A percentile compares a stretch with the other conserved stretches of the same genome.
Evolutionary conservation across 2,797 vertebrate species (phyloP).

Genomic region (Thripadectes ignobilis): DNA sequence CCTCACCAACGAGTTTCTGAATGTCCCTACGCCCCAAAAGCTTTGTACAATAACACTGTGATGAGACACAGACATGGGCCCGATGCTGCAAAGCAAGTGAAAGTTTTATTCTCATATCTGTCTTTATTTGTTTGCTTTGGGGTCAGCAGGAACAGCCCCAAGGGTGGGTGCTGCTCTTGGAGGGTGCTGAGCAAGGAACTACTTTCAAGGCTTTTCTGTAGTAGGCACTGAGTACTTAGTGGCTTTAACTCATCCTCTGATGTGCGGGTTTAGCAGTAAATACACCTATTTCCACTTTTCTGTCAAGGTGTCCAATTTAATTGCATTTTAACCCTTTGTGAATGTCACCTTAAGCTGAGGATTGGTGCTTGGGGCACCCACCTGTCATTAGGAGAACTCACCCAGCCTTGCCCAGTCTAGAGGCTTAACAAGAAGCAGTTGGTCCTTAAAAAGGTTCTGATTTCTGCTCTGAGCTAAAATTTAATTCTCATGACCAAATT

Average conservation of each 20-base stretch:
- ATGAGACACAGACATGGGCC: neutral
- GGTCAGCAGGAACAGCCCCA: neutral
- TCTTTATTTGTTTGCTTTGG: neutral
- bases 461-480: neutral
- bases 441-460: neutral
- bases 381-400: neutral
- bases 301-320: neutral
- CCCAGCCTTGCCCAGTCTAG: neutral
- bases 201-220: neutral
- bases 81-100: neutral
- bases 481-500: neutral
- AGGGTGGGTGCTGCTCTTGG: neutral
- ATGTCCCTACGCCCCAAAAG: neutral
- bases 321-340: conserved; percentile 36
- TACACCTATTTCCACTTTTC: neutral
- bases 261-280: neutral
- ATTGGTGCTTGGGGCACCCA: neutral
- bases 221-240: neutral
- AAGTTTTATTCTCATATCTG: neutral
- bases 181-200: neutral
- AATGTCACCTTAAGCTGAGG: neutral
- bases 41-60: neutral
- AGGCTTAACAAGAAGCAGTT: neutral
- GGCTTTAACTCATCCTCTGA: neutral
- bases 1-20: neutral